These are phyloP conservation scores for Sicus ferrugineus DNA, from an alignment of 2,888 invertebrate species.

Conservation along the genomic window DNA sequence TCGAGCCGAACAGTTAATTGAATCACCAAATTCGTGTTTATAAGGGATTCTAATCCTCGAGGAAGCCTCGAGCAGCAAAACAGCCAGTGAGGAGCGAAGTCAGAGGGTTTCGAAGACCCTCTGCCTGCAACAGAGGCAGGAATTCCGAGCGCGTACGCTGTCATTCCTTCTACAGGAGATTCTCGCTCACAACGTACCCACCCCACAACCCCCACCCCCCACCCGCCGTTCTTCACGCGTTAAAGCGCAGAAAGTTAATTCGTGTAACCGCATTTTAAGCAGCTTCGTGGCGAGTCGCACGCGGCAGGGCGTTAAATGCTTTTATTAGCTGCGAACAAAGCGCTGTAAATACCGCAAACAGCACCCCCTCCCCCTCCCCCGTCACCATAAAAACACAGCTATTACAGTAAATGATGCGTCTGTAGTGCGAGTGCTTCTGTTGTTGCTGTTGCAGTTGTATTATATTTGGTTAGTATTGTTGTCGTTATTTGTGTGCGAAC, in stretches of 20 bases:
- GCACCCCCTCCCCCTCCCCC: constrained; percentile 32
- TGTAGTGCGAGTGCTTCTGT: constrained; percentile 48
- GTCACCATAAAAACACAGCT: constrained; percentile 15
- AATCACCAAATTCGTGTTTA: too few species aligned
- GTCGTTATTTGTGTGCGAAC: constrained; percentile 21
- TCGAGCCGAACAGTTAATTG: too few species aligned
- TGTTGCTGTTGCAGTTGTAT: constrained; percentile 28
- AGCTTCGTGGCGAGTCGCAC: not conserved
- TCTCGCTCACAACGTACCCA: too few species aligned
- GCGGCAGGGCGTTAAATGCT: constrained; percentile 37
- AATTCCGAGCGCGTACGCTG: too few species aligned
- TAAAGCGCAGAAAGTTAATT: not conserved
- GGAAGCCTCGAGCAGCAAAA: not conserved
- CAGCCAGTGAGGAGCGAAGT: not conserved
- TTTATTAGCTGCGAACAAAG: constrained; percentile 49
- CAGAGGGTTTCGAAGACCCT: not conserved
- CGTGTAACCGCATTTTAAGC: not conserved
- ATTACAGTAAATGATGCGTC: constrained; percentile 55
- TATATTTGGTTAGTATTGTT: not conserved
- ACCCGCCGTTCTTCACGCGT: too few species aligned
- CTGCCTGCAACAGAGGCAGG: not conserved
- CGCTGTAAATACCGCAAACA: constrained; percentile 37
- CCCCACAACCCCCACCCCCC: too few species aligned
- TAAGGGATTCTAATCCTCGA: too few species aligned
- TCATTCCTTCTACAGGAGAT: not conserved